Percentiles rank a stretch among this genome's conserved stretches.
These are phyloP conservation scores for Lagria hirta DNA, from an alignment of 2,888 invertebrate species.

Conservation along the genomic window DNA sequence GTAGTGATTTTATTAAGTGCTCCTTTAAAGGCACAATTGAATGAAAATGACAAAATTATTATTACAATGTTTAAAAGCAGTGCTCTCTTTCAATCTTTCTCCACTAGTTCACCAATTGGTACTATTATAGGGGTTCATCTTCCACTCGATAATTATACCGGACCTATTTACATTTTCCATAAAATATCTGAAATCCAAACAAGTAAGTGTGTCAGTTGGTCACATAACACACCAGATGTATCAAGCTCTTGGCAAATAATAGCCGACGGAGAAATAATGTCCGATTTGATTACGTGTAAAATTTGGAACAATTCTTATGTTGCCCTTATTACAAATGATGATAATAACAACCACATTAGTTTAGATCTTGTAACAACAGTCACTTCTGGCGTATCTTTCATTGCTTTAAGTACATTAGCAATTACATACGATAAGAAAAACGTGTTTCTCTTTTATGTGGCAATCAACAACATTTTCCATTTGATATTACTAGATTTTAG, in stretches of 20 bases:
- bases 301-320: constrained; percentile 63
- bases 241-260: constrained; percentile 54
- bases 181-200: neutral
- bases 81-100: constrained; percentile 18
- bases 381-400: too few relatives aligned
- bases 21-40: constrained; percentile 12
- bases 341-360: too few relatives aligned
- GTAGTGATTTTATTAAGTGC: constrained; percentile 11
- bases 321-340: constrained; percentile 50
- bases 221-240: constrained; percentile 42
- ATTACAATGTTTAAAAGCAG: constrained; percentile 12
- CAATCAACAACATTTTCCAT: too few relatives aligned
- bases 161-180: constrained; percentile 13
- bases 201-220: constrained; percentile 56
- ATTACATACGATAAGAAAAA: too few relatives aligned
- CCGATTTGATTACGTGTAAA: constrained; percentile 55
- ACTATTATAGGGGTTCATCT: constrained; percentile 19
- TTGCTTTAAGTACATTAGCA: too few relatives aligned
- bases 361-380: too few relatives aligned
- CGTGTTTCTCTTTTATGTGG: too few relatives aligned
- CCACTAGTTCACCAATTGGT: constrained; percentile 4
- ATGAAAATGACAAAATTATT: constrained; percentile 1
- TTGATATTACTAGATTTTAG: too few relatives aligned
- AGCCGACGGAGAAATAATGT: constrained; percentile 24
- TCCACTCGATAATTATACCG: neutral